Conservation (phyloP, 2,888 invertebrate species). For the Calameuta idolon region DNA sequence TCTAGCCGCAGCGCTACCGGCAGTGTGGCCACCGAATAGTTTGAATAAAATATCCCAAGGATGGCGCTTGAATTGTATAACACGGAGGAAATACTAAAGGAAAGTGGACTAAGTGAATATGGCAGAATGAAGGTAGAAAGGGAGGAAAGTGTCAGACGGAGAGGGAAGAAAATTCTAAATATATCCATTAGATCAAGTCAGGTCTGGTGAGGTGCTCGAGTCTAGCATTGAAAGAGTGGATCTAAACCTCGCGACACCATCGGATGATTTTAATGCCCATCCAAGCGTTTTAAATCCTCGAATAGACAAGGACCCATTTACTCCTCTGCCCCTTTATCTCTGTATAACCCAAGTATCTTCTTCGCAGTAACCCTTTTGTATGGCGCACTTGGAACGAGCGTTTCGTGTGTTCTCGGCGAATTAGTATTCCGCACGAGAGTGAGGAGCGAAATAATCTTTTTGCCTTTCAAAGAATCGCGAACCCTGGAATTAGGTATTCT, state of each 20-base stretch:
- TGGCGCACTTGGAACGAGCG: conserved; percentile 16
- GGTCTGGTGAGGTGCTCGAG: conserved; percentile 25
- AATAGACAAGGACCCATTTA: conserved; percentile 43
- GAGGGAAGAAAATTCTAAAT: conserved; percentile 16
- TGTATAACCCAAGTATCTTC: conserved; percentile 20
- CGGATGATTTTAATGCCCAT: conserved; percentile 53
- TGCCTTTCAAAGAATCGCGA: not conserved
- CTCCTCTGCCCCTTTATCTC: conserved; percentile 14
- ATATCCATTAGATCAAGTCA: conserved; percentile 29
- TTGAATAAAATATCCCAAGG: conserved; percentile 40
- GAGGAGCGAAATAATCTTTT: not conserved
- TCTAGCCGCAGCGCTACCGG: conserved; percentile 7
- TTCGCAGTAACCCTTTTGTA: conserved; percentile 23
- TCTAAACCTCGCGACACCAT: conserved; percentile 31
- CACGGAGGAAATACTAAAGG: no score
- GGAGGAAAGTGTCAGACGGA: not conserved
- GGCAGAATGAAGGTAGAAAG: conserved; percentile 4
- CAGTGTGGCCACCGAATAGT: conserved; percentile 21
- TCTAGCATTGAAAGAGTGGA: conserved; percentile 2
- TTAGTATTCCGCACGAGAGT: conserved; percentile 44
- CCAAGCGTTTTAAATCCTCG: conserved; percentile 49
- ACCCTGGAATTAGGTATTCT: no score
- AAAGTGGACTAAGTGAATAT: conserved; percentile 9
- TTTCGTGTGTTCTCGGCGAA: conserved; percentile 26
- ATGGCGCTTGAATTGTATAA: not conserved